Evolutionary conservation across 2,113 vertebrate genomes (phyloP).

Genomic region (Stigmatopora argus): DNA sequence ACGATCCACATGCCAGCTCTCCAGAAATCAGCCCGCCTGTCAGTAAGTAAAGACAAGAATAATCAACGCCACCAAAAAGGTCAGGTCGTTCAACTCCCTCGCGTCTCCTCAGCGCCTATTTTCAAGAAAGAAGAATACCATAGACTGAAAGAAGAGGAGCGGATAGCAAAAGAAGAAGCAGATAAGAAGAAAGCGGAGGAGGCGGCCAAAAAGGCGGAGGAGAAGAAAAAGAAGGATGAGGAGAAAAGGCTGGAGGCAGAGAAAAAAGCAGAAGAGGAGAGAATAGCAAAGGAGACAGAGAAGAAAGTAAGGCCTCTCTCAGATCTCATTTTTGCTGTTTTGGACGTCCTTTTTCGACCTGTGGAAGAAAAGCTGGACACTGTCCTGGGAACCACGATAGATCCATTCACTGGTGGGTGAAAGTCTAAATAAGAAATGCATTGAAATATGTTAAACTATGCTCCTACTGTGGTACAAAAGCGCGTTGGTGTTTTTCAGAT

Average conservation of each 20-base stretch:
- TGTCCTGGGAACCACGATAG: conserved; percentile 66
- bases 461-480: not conserved
- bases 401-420: conserved; percentile 78
- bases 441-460: not conserved
- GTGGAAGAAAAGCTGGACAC: conserved; percentile 64
- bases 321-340: conserved; percentile 37
- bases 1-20: conserved; percentile 75
- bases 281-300: conserved; percentile 51
- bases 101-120: conserved; percentile 54
- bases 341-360: conserved; percentile 55
- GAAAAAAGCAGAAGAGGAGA: conserved; percentile 60
- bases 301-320: conserved; percentile 42
- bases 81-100: not conserved
- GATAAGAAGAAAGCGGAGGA: conserved; percentile 62
- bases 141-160: conserved; percentile 54
- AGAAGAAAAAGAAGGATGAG: conserved; percentile 66
- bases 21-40: conserved; percentile 77
- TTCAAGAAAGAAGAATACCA: conserved; percentile 59
- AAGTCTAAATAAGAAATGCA: not conserved
- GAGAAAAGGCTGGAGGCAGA: conserved; percentile 55
- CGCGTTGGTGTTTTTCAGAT: conserved; percentile 61
- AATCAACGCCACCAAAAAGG: not conserved
- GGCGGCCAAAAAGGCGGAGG: conserved; percentile 56
- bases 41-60: conserved; percentile 70
- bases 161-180: conserved; percentile 56